These are phyloP conservation scores for Cheirogaleus major DNA, from an alignment of 2,797 vertebrate species.

Conservation along the genomic window DNA sequence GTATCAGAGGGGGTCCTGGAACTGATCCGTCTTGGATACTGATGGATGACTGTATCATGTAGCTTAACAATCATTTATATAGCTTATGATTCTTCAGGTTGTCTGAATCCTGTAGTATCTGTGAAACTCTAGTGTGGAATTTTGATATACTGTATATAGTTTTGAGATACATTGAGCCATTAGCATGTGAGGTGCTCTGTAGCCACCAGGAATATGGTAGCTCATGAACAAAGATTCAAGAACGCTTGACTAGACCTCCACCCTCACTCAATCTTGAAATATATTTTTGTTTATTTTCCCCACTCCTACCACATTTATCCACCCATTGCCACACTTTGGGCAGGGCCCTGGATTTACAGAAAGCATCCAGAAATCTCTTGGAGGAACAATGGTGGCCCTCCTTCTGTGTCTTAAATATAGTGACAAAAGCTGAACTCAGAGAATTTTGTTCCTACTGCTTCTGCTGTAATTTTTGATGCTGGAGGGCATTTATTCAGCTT, in stretches of 20 bases:
- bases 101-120: background rate
- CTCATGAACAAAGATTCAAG: background rate
- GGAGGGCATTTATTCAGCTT: conserved; percentile 71
- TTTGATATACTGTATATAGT: background rate
- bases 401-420: conserved; percentile 69
- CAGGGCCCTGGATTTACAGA: conserved; percentile 10
- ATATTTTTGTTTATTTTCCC: background rate
- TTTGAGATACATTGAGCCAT: background rate
- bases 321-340: background rate
- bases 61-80: conserved; percentile 1
- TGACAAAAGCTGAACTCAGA: conserved; percentile 68
- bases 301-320: background rate
- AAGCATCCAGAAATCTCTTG: conserved; percentile 32
- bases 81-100: background rate
- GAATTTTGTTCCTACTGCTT: conserved; percentile 63
- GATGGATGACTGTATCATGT: background rate
- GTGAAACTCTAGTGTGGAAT: conserved; percentile 2
- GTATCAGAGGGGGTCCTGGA: background rate
- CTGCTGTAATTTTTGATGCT: conserved; percentile 74
- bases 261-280: background rate
- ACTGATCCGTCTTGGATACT: background rate
- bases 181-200: background rate
- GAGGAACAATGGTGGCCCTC: background rate
- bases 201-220: background rate
- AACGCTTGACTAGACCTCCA: background rate